phyloP scores from a whole-genome alignment of 2,888 invertebrate species.

The Muscina levida region DNA sequence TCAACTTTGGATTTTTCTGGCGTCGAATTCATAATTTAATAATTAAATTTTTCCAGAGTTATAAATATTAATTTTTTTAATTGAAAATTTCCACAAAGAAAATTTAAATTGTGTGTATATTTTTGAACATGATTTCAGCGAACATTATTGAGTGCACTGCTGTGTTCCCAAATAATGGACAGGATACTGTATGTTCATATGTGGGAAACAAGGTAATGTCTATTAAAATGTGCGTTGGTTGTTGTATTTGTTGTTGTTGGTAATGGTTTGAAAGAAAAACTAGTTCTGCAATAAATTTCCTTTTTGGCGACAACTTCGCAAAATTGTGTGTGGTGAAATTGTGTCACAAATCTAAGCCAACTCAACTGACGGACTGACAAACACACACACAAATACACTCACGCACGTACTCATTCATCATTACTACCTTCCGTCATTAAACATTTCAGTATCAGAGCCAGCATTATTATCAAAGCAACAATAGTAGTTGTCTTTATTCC shows the following conservation, averaged over 20 bases:
- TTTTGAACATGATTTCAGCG: not conserved
- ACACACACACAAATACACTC: too few relatives aligned
- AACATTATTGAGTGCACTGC: not conserved
- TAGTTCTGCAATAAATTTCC: slow-evolving; percentile 58
- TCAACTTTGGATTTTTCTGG: too few relatives aligned
- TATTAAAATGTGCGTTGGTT: slow-evolving; percentile 12
- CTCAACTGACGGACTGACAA: not conserved
- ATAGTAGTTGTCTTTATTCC: too few relatives aligned
- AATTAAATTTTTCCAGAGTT: too few relatives aligned
- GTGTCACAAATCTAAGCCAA: slow-evolving; percentile 57
- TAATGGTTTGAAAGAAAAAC: slow-evolving; percentile 50
- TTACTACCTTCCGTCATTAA: too few relatives aligned
- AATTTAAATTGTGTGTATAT: too few relatives aligned
- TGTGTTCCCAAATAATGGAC: too few relatives aligned
- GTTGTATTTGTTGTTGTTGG: slow-evolving; percentile 13
- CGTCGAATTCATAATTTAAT: too few relatives aligned
- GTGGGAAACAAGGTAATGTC: not conserved
- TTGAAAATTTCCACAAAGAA: too few relatives aligned
- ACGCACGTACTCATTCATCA: too few relatives aligned
- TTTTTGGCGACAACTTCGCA: slow-evolving; percentile 57
- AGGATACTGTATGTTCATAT: not conserved
- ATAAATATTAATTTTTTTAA: too few relatives aligned
- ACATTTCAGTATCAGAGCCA: not conserved
- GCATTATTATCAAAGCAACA: slow-evolving; percentile 10
- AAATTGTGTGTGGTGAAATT: slow-evolving; percentile 57